Percentiles rank a stretch among this genome's conserved stretches.
These are phyloP conservation scores for Anser brachyrhynchus DNA, from an alignment of 2,113 vertebrate genomes.

Conservation along the genomic window DNA sequence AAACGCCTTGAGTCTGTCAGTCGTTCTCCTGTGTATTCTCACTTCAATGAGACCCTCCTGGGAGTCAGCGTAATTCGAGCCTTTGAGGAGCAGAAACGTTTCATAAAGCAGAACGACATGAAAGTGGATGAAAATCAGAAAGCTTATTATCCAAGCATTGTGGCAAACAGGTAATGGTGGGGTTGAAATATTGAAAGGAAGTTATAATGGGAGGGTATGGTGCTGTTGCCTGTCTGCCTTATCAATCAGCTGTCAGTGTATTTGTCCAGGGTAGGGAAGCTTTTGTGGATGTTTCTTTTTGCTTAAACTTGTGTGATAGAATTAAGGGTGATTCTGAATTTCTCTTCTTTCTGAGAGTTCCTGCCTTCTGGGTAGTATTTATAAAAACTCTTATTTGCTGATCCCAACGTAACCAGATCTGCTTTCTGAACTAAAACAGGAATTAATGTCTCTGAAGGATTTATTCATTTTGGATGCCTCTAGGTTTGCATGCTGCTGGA, in stretches of 20 bases:
- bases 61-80: slow-evolving; percentile 93
- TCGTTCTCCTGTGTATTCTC: slow-evolving; percentile 92
- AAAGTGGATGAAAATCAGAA: slow-evolving; percentile 95
- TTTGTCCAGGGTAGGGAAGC: background rate
- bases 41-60: slow-evolving; percentile 94
- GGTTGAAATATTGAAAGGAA: background rate
- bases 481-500: background rate
- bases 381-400: background rate
- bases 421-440: background rate
- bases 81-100: slow-evolving; percentile 89
- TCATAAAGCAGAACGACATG: slow-evolving; percentile 87
- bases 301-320: background rate
- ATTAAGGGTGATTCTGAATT: background rate
- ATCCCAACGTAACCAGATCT: background rate
- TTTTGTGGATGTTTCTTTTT: background rate
- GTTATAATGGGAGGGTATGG: rapidly evolving
- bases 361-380: background rate
- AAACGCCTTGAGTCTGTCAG: slow-evolving; percentile 94
- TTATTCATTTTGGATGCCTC: background rate
- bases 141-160: slow-evolving; percentile 93
- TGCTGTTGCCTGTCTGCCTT: background rate
- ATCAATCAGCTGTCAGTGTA: rapidly evolving
- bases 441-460: background rate
- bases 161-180: slow-evolving; percentile 89
- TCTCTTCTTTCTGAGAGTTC: background rate